Conservation (phyloP, 2,797 vertebrate genomes). For the Sylvilagus floridanus region DNA sequence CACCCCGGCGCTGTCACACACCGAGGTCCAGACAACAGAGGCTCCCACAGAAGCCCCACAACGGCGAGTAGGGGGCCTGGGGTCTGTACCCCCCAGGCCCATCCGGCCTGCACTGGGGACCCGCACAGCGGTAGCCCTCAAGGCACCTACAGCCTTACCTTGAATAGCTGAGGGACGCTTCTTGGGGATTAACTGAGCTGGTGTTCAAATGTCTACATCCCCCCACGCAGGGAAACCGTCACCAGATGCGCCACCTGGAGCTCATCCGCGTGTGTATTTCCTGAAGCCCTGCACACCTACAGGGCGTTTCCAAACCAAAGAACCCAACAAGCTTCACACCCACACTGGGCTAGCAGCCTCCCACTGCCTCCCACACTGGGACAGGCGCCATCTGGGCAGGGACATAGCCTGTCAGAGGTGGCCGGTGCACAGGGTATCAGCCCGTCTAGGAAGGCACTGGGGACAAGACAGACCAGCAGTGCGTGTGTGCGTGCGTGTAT, state of each 20-base stretch:
- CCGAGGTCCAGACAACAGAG: neutral
- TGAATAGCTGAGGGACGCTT: neutral
- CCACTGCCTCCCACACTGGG: neutral
- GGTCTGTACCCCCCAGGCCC: neutral
- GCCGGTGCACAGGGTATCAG: neutral
- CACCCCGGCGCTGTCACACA: neutral
- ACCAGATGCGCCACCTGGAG: neutral
- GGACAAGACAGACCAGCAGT: neutral
- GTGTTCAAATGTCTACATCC: neutral
- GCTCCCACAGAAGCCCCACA: neutral
- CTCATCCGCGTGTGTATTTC: neutral
- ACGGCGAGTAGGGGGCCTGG: neutral
- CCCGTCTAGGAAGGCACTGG: neutral
- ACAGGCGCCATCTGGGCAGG: neutral
- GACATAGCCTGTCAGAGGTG: neutral
- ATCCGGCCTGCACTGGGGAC: neutral
- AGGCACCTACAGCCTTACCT: neutral
- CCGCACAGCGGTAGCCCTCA: neutral
- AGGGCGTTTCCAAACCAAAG: neutral
- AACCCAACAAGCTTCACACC: neutral
- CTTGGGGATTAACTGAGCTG: neutral
- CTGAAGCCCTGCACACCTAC: neutral
- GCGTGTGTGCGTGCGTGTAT: no score
- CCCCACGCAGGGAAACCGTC: neutral
- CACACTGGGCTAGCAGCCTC: neutral